A percentile compares a stretch with the other conserved stretches of the same genome.
Evolutionary conservation across 1,140 invertebrate species (phyloP).

Genomic region (Pogonognathellus flavescens): DNA sequence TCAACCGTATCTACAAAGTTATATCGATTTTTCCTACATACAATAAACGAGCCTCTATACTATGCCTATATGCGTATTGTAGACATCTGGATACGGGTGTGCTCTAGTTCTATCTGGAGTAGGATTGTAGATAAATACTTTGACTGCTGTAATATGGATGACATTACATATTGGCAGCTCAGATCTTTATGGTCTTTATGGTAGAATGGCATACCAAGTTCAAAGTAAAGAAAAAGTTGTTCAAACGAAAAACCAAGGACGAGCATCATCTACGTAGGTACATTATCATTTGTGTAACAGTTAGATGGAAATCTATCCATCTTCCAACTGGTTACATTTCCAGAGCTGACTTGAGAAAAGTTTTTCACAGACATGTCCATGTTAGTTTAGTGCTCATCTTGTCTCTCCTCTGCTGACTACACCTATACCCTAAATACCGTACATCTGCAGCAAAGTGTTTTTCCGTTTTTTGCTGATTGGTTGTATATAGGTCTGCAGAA

Average conservation of each 20-base stretch:
- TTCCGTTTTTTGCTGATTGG: background rate
- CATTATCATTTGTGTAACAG: constrained; percentile 22
- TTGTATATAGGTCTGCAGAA: background rate
- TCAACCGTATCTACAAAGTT: too few relatives aligned
- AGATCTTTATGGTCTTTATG: background rate
- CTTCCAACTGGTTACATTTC: constrained; percentile 43
- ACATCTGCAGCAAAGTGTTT: background rate
- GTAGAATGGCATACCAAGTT: background rate
- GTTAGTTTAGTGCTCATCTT: background rate
- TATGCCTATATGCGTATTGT: too few relatives aligned
- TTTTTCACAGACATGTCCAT: constrained; percentile 23
- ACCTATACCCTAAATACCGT: background rate
- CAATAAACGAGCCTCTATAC: too few relatives aligned
- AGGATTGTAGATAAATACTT: too few relatives aligned
- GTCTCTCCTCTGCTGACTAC: background rate
- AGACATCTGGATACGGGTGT: too few relatives aligned
- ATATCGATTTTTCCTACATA: too few relatives aligned
- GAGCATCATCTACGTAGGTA: background rate
- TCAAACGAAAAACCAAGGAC: constrained; percentile 35
- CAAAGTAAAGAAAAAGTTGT: constrained; percentile 25
- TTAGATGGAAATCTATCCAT: constrained; percentile 45
- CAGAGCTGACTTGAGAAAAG: background rate
- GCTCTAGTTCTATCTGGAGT: too few relatives aligned
- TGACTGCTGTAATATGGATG: too few relatives aligned
- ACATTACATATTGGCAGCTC: too few relatives aligned